phyloP scores from a whole-genome alignment of 2,888 invertebrate species.

The Thysanoteuthis rhombus region DNA sequence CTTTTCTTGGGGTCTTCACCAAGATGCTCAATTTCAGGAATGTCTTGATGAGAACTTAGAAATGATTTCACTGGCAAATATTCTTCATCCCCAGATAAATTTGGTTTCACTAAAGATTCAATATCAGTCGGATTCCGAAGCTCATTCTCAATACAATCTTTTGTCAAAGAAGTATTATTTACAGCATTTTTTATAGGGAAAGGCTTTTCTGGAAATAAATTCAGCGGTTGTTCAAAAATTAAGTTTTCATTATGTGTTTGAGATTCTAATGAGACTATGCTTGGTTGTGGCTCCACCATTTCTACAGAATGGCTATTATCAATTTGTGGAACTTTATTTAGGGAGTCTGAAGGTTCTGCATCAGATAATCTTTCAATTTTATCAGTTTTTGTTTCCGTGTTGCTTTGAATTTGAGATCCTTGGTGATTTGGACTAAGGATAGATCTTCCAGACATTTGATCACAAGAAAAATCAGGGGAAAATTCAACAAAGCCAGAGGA shows the following conservation, averaged over 20 bases:
- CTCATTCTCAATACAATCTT: not conserved
- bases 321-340: not conserved
- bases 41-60: not conserved
- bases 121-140: not conserved
- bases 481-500: not conserved
- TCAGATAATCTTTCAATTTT: not conserved
- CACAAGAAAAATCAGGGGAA: not conserved
- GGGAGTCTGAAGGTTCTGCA: not conserved
- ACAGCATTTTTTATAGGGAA: not conserved
- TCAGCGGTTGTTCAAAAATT: not conserved
- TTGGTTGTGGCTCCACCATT: not conserved
- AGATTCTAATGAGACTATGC: not conserved
- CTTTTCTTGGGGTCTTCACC: no score
- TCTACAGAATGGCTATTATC: not conserved
- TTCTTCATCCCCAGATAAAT: not conserved
- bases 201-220: not conserved
- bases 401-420: not conserved
- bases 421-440: not conserved
- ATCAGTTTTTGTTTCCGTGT: not conserved
- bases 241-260: not conserved
- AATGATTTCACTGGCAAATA: not conserved
- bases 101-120: not conserved
- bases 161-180: not conserved
- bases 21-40: not conserved
- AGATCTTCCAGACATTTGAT: no score